Conservation (phyloP, 2,797 vertebrate species). For the Benthosema pterotum region DNA sequence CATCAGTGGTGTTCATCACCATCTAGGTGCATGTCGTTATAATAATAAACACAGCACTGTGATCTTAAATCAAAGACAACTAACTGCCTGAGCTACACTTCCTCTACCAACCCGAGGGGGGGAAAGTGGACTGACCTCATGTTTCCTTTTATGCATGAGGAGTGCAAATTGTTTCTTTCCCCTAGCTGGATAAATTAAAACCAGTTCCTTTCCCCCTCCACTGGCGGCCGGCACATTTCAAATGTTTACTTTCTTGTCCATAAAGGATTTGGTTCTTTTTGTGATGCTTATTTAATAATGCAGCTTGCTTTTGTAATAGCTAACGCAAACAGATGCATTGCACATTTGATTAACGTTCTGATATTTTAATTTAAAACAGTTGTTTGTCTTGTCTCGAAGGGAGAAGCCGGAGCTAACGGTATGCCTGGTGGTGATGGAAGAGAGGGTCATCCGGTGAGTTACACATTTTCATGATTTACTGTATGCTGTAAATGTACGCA, state of each 20-base stretch:
- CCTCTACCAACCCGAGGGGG: no score
- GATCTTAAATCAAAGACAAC: constrained; percentile 16
- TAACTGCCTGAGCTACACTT: neutral
- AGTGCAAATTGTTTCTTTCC: no score
- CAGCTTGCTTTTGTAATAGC: neutral
- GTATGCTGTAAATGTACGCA: neutral
- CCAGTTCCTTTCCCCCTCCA: no score
- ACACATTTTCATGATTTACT: constrained; percentile 19
- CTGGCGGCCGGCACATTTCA: neutral
- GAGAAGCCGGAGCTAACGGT: constrained; percentile 86
- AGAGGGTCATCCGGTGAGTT: constrained; percentile 89
- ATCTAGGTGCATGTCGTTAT: constrained; percentile 17
- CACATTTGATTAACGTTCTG: neutral
- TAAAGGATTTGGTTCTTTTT: neutral
- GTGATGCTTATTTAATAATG: neutral
- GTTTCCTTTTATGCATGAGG: no score
- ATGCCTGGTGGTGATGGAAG: constrained; percentile 88
- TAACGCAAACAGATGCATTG: neutral
- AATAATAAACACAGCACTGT: constrained; percentile 33
- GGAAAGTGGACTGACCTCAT: no score
- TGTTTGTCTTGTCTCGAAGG: constrained; percentile 75
- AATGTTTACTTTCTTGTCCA: constrained; percentile 13
- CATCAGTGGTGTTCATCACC: constrained; percentile 29
- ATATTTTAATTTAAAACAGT: constrained; percentile 3
- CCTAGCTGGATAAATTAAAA: no score